phyloP scores from a whole-genome alignment of 2,113 vertebrate species.

The Nycticorax nycticorax region DNA sequence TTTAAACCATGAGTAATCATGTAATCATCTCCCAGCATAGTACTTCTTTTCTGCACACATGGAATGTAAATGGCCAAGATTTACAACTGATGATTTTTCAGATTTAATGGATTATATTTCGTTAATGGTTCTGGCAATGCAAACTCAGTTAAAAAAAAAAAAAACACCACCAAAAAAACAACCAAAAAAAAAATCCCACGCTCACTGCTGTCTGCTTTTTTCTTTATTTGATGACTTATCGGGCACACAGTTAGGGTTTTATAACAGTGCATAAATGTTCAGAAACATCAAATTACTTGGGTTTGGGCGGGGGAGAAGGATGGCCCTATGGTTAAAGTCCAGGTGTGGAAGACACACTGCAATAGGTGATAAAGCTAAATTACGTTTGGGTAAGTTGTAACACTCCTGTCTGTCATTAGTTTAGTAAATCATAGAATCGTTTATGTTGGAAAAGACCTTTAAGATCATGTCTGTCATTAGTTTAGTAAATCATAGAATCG shows the following conservation, averaged over 20 bases:
- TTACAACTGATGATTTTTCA: constrained; percentile 57
- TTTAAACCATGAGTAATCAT: constrained; percentile 60
- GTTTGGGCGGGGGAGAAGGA: background rate
- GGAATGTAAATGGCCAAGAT: constrained; percentile 51
- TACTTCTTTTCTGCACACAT: constrained; percentile 42
- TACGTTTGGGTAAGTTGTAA: background rate
- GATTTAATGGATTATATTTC: constrained; percentile 54
- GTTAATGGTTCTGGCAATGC: constrained; percentile 42
- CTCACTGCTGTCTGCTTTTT: constrained; percentile 1
- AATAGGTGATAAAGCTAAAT: background rate
- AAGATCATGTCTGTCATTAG: background rate
- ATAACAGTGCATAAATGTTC: background rate
- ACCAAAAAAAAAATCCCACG: background rate
- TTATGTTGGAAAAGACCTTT: too few species aligned
- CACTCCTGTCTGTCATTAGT: background rate
- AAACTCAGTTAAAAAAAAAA: background rate
- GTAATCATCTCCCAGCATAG: constrained; percentile 57
- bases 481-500: background rate
- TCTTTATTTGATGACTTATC: constrained; percentile 4
- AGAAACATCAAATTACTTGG: background rate
- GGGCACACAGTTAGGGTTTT: background rate
- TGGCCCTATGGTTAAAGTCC: background rate
- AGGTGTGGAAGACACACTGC: background rate
- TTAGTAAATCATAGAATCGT: background rate
- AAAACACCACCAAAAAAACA: background rate